These are phyloP conservation scores for Heteromormyrus szaboi DNA, from an alignment of 2,797 vertebrate species.

Conservation along the genomic window DNA sequence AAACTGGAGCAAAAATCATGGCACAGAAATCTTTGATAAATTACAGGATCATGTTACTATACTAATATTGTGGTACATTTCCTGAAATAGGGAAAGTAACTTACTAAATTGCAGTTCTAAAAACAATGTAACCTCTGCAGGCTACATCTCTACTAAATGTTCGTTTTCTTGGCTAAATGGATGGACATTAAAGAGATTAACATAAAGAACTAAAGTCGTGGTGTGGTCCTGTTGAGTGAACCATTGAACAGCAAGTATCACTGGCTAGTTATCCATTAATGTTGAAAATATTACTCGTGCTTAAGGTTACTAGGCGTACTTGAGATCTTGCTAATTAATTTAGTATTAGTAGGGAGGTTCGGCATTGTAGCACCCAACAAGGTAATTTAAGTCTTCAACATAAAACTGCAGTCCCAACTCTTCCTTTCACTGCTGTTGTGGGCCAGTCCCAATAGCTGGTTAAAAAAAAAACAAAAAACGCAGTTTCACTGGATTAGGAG, in stretches of 20 bases:
- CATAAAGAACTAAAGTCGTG: background rate
- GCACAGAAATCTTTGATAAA: background rate
- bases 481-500: constrained; percentile 43
- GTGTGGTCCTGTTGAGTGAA: background rate
- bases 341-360: background rate
- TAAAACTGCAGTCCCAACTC: background rate
- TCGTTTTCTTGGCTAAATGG: background rate
- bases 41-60: background rate
- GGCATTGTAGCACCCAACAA: background rate
- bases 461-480: background rate
- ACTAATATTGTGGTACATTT: background rate
- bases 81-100: background rate
- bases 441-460: background rate
- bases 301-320: background rate
- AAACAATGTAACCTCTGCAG: background rate
- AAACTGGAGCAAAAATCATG: background rate
- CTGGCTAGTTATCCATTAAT: background rate
- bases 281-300: background rate
- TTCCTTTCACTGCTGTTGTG: background rate
- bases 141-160: background rate
- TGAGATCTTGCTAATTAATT: background rate
- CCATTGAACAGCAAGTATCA: background rate
- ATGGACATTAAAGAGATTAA: background rate
- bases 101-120: background rate
- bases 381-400: background rate